A percentile compares a stretch with the other conserved stretches of the same genome.
These are phyloP conservation scores for Eupithecia insigniata DNA, from an alignment of 2,888 invertebrate species.

Conservation along the genomic window DNA sequence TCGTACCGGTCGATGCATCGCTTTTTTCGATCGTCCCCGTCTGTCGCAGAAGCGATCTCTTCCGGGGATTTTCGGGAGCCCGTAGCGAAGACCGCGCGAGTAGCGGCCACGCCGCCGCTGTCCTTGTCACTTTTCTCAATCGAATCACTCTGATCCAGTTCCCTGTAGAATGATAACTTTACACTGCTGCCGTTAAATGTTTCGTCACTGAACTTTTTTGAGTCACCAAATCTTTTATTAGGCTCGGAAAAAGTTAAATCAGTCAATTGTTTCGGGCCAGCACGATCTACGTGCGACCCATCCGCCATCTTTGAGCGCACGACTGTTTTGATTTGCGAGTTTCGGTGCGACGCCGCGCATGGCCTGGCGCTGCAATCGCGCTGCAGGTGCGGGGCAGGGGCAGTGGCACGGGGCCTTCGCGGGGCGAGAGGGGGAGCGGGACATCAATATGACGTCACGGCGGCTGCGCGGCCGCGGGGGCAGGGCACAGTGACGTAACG, in stretches of 20 bases:
- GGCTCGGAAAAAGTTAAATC: constrained; percentile 83
- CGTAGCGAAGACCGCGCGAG: constrained; percentile 64
- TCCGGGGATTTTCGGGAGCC: constrained; percentile 73
- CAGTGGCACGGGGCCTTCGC: constrained; percentile 30
- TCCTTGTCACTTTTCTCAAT: constrained; percentile 83
- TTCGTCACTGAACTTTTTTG: constrained; percentile 83
- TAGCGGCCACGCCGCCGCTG: constrained; percentile 80
- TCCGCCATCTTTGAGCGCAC: constrained; percentile 93
- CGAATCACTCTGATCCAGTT: constrained; percentile 80
- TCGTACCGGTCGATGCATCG: constrained; percentile 96
- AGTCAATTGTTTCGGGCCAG: constrained; percentile 84
- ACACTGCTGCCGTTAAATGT: constrained; percentile 71
- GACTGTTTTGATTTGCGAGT: constrained; percentile 81
- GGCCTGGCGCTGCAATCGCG: constrained; percentile 69
- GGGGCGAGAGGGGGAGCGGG: constrained; percentile 32
- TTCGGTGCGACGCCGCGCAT: constrained; percentile 63
- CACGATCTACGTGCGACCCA: constrained; percentile 87
- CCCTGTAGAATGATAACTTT: constrained; percentile 79
- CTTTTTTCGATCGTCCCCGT: constrained; percentile 89
- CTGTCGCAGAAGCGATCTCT: constrained; percentile 55
- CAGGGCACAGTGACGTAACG: constrained; percentile 80
- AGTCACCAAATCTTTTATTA: constrained; percentile 78
- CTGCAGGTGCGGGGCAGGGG: constrained; percentile 61
- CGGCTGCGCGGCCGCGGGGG: constrained; percentile 80
- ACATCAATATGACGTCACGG: constrained; percentile 75